Evolutionary conservation across 2,113 vertebrate species (phyloP).

Genomic region (Fulica atra): DNA sequence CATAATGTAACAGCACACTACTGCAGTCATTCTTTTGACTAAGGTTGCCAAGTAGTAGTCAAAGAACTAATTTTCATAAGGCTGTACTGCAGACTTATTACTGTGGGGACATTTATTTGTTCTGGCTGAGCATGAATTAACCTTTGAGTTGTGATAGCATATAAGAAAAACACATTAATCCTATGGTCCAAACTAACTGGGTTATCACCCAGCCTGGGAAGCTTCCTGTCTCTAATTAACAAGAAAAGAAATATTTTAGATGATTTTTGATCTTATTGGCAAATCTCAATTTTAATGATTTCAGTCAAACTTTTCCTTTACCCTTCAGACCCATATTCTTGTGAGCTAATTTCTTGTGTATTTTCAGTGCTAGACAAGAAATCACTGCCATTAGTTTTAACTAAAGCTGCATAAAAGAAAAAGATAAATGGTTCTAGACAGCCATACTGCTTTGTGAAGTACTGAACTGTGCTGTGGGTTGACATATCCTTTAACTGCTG

Average conservation of each 20-base stretch:
- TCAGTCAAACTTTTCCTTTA: background rate
- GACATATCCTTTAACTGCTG: conserved; percentile 14
- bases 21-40: background rate
- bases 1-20: background rate
- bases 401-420: background rate
- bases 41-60: background rate
- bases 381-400: conserved; percentile 2
- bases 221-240: background rate
- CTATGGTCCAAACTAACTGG: background rate
- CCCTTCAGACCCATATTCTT: background rate
- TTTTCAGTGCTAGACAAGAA: background rate
- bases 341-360: background rate
- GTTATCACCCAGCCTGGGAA: background rate
- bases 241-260: background rate
- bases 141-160: background rate
- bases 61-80: background rate
- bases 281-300: background rate
- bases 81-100: background rate
- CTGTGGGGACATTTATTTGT: background rate
- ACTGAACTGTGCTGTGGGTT: conserved; percentile 3
- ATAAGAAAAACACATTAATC: background rate
- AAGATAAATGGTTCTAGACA: conserved; percentile 25
- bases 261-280: background rate
- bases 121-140: background rate
- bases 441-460: conserved; percentile 11